Evolutionary conservation across 2,888 invertebrate genomes (phyloP), one percentile per base, ranked within the genome.

Genomic region (Minunthozetes semirufus): DNA sequence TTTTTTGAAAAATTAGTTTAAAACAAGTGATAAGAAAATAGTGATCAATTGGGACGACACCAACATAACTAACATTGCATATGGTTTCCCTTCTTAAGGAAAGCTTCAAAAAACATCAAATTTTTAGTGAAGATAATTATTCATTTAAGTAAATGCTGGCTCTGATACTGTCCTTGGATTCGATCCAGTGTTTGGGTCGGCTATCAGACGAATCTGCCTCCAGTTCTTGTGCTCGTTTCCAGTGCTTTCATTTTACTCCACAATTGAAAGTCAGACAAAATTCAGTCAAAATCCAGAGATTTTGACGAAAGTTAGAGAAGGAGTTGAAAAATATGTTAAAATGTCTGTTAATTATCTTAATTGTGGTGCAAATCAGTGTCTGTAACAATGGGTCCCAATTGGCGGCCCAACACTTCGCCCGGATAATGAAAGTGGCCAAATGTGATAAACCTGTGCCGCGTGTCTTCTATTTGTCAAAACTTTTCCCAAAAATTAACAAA

Each of bases 291-390:
- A 33, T 33, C 8, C 33, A 8, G 3, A 8, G 48, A 48, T 50
- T 50, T 50, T 3, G 19, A 50, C 5, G 19, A 50, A 50, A 50
- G 50, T 1, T 9, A 48, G 15, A 9, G 2, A 9, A n/a, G 50
- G 6, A 50, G n/a, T n/a, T 0, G 22, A 9, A 59, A 59, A 70
- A 70, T 70, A 70, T 70, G 70, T 70, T 70, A 70, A 70, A 70
- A 48, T 70, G 48, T 70, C 19, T 70, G 27, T 13, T 70, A 27
- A 25, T 70, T 46, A 3, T n/a, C n/a, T n/a, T 48, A 48, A 70
- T 70, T 6, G 1, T 70, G 46, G 27, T 48, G 19, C 48, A 46
- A 48, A 48, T 22, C 4, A 22, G 22, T 19, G 33, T 22, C 25
- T 15, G 46, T 48, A 6, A 70, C 25, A 5, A 25, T 25, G 19